Conservation (phyloP, 1,140 invertebrate genomes). For the Lasaia peninsularis region DNA sequence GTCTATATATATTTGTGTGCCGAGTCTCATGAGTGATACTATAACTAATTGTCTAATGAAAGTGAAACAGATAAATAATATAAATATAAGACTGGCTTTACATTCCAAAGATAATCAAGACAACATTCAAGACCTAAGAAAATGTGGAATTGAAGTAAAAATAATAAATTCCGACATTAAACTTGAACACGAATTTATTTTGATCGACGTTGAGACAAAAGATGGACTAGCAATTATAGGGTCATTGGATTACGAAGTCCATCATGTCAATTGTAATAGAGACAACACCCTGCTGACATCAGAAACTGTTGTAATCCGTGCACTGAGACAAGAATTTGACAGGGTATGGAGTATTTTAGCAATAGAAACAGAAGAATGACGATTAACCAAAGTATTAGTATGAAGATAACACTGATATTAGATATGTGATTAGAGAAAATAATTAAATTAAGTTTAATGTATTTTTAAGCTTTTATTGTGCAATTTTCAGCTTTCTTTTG, state of each 20-base stretch:
- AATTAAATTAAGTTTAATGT: background rate
- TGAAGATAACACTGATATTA: no score
- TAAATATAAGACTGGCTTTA: slow-evolving; percentile 42
- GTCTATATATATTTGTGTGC: slow-evolving; percentile 48
- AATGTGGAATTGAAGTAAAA: slow-evolving; percentile 47
- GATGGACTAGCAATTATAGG: slow-evolving; percentile 50
- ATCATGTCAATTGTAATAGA: slow-evolving; percentile 39
- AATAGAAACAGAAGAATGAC: background rate
- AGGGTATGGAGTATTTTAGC: slow-evolving; percentile 47
- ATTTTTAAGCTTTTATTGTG: no score
- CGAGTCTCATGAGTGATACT: slow-evolving; percentile 43
- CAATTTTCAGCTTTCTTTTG: no score
- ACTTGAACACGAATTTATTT: slow-evolving; percentile 52
- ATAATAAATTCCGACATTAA: slow-evolving; percentile 33
- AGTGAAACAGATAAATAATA: slow-evolving; percentile 37
- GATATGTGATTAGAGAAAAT: no score
- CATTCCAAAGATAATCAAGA: slow-evolving; percentile 34
- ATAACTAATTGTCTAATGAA: slow-evolving; percentile 45
- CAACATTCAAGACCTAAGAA: slow-evolving; percentile 27
- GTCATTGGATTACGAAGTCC: slow-evolving; percentile 44
- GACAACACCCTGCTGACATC: slow-evolving; percentile 50
- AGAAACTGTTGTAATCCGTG: slow-evolving; percentile 32
- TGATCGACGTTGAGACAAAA: slow-evolving; percentile 39
- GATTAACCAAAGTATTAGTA: background rate
- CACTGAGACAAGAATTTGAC: slow-evolving; percentile 50